Evolutionary conservation across 1,140 invertebrate species (phyloP), one percentile per base, ranked within the genome.

Genomic region (Coenobita brevimanus): DNA sequence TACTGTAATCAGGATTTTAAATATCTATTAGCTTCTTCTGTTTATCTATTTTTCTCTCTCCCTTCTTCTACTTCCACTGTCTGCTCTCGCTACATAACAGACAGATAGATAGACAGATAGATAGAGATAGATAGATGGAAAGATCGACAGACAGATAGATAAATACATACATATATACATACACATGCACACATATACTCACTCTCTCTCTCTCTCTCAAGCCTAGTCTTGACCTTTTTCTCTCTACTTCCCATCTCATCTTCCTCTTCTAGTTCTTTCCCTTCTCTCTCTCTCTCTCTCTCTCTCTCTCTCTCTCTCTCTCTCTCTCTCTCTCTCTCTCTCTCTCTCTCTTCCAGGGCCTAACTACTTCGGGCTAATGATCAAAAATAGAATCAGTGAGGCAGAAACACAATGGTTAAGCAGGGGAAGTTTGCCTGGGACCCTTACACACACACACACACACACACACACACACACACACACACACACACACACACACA

Each of bases 241-340:
- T 62, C 36, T 38, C 33, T 62, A 13, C n/a, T n/a, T 54, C 21
- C n/a, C n/a, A n/a, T 30, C 24, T 30, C 50, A 3, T 43, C 46
- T 43, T n/a, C 10, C 46, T 43, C 33, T 79, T 43, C 24, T n/a
- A 46, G 1, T 76, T 33, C 24, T 24, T 33, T 24, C 30, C 78
- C 24, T 41, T 60, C 15, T 80, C 78, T 80, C 30, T 60, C 46
- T 60, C 54, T 27, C 78, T 80, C 50, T 80, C 30, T 69, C 64
- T 69, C 64, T 36, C 30, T 36, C 27, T 69, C 64, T 69, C 64
- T 69, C 64, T 69, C 64, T 69, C 64, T 69, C 64, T 69, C 64
- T 69, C 64, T 69, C 64, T 69, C 64, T 69, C 64, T 76, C 64
- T 69, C 64, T 69, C 64, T 69, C 64, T 69, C 64, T 69, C 64